Evolutionary conservation across 2,888 invertebrate genomes (phyloP), one percentile per base, ranked within the genome.

Genomic region (Elgonia sp.): DNA sequence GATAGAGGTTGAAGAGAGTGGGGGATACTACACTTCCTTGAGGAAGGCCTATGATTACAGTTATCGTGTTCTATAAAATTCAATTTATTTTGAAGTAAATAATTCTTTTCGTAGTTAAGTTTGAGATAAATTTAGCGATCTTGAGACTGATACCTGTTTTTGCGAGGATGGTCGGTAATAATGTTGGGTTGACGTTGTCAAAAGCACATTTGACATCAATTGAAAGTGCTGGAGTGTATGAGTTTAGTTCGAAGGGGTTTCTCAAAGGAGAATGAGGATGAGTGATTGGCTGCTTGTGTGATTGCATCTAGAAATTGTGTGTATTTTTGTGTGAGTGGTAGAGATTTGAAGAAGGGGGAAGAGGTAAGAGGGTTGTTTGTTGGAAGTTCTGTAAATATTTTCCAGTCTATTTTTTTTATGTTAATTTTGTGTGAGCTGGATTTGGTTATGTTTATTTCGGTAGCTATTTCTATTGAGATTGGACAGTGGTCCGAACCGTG

Each of bases 391-490:
- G 2, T 29, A 60, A 80, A 80, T 4, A 46, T n/a, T 6, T 21
- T 29, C 70, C 80, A 80, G 46, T 80, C 46, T 10, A 80, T 70
- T 1, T 70, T 69, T 57, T 80, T 70, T 0, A 46, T 0, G 50
- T 80, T 70, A 1, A 69, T 46, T 60, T 50, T 57, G 18, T 80
- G 80, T 7, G 80, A 80, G 14, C 18, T 60, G 18, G 60, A n/a
- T 16, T 8, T 63, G 16, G 14, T 4, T 53, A n/a, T 53, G n/a
- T 53, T 12, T 21, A 40, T 39, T 9, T n/a, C n/a, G 5, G 37
- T 18, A 16, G 53, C 37, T 8, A 72, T 37, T 39, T 9, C 40
- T 39, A 75, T 18, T 6, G 8, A 7, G 1, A 73, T 75, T 1
- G 50, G 46, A 0, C 18, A 9, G 14, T 63, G 76, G 14, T 76